These are phyloP conservation scores for Tetragnatha montana DNA, from an alignment of 2,888 invertebrate genomes.

Conservation along the genomic window DNA sequence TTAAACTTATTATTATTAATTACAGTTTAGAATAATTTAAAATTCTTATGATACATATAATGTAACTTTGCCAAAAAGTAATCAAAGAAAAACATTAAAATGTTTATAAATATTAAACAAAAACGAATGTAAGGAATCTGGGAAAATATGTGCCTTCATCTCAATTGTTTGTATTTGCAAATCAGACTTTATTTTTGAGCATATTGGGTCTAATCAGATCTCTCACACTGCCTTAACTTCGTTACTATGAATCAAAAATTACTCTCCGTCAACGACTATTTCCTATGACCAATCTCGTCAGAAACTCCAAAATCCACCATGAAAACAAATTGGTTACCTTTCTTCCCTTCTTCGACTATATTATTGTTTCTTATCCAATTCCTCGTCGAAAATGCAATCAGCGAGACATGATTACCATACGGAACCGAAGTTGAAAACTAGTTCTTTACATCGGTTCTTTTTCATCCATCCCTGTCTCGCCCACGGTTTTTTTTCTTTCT, in stretches of 20 bases:
- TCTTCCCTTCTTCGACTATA: not conserved
- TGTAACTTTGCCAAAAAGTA: too few relatives aligned
- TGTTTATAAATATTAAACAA: too few relatives aligned
- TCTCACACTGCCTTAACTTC: not conserved
- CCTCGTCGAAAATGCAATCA: not conserved
- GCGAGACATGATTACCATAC: not conserved
- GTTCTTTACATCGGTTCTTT: not conserved
- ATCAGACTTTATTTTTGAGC: too few relatives aligned
- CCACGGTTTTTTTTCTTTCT: not conserved
- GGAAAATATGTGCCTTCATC: too few relatives aligned
- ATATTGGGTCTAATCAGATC: too few relatives aligned
- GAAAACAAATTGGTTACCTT: not conserved
- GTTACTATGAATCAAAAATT: not conserved
- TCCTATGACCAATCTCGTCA: not conserved
- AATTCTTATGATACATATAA: too few relatives aligned
- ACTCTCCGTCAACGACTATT: not conserved
- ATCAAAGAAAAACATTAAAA: too few relatives aligned
- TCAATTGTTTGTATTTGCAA: too few relatives aligned
- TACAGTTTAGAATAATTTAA: too few relatives aligned
- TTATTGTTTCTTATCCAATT: not conserved
- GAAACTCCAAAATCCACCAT: not conserved
- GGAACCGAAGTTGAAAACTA: not conserved
- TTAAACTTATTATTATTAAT: too few relatives aligned
- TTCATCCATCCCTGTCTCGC: not conserved
- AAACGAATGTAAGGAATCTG: too few relatives aligned